Evolutionary conservation across 2,888 invertebrate species (phyloP).

Genomic region (Kuschelorhynchus macadamiae): DNA sequence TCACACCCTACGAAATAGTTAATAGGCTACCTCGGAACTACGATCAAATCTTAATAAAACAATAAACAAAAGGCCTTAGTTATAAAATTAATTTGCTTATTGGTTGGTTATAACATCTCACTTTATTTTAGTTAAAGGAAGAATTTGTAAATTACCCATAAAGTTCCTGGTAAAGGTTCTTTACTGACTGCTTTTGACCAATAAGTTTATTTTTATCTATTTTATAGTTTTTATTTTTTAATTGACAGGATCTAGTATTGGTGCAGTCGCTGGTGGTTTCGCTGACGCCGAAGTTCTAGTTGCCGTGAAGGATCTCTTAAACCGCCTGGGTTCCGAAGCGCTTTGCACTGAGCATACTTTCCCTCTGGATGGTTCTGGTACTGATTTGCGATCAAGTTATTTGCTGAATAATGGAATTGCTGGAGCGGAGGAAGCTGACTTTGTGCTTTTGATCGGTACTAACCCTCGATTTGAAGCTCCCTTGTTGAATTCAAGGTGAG

Average conservation of each 20-base stretch:
- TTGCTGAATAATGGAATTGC: conserved; percentile 92
- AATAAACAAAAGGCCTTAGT: no score
- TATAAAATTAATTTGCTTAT: no score
- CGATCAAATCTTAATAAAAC: no score
- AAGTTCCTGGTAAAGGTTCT: no score
- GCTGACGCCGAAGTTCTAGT: conserved; percentile 93
- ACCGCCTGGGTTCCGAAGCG: conserved; percentile 87
- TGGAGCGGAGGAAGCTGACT: conserved; percentile 93
- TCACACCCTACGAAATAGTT: no score
- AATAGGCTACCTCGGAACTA: no score
- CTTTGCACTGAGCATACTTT: conserved; percentile 93
- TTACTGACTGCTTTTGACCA: no score
- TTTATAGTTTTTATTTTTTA: no score
- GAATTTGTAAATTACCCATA: no score
- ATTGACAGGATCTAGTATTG: conserved; percentile 73
- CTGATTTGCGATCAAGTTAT: conserved; percentile 92
- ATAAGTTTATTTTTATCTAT: no score
- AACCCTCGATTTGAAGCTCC: conserved; percentile 99
- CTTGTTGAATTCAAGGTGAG: conserved; percentile 82
- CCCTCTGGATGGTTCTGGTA: conserved; percentile 84
- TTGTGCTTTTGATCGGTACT: conserved; percentile 92
- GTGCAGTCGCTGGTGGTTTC: conserved; percentile 90
- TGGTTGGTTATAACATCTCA: no score
- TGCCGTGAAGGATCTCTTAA: conserved; percentile 92
- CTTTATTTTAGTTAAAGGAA: no score